These are phyloP conservation scores for Gadopsis bispinosus DNA, from an alignment of 2,797 vertebrate species.

Conservation along the genomic window DNA sequence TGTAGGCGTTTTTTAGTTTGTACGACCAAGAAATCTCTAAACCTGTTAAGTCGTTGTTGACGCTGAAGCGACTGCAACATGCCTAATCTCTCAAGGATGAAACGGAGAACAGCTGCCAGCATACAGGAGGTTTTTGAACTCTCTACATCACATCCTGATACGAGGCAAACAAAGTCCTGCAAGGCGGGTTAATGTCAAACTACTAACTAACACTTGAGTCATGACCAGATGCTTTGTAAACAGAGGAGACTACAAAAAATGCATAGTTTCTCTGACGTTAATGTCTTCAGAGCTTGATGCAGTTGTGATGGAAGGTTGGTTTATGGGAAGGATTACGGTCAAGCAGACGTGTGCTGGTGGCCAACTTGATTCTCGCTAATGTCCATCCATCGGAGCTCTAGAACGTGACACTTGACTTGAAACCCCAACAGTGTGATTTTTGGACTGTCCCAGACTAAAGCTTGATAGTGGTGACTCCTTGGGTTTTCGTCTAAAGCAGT, in stretches of 20 bases:
- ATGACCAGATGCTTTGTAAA: background rate
- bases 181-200: conserved; percentile 31
- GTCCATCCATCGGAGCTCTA: background rate
- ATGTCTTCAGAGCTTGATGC: background rate
- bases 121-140: conserved; percentile 19
- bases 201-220: background rate
- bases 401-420: background rate
- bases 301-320: background rate
- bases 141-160: background rate
- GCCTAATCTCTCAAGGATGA: background rate
- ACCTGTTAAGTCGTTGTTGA: background rate
- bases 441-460: no score
- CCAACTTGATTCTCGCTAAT: background rate
- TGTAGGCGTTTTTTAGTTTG: background rate
- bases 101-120: background rate
- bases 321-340: background rate
- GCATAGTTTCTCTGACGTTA: background rate
- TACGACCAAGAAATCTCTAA: background rate
- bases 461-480: no score
- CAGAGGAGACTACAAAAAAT: background rate
- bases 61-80: background rate
- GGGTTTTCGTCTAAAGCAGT: background rate
- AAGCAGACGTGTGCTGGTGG: background rate
- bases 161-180: background rate
- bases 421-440: no score